Conservation (phyloP, 2,797 vertebrate species). For the Emys orbicularis region DNA sequence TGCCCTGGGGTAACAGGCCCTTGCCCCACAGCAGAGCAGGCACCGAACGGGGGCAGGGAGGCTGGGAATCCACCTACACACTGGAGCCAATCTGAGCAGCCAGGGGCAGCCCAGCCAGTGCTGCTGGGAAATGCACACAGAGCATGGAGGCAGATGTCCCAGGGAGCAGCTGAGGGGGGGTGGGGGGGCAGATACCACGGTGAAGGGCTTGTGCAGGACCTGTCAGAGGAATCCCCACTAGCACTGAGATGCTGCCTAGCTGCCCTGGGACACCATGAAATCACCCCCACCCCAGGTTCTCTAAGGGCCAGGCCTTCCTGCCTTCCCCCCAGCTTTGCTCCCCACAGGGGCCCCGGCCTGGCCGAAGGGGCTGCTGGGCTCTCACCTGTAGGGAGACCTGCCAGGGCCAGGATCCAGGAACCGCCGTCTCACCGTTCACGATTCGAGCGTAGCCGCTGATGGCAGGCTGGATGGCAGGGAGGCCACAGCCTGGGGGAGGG, state of each 20-base stretch:
- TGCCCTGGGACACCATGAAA: background rate
- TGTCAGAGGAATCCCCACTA: background rate
- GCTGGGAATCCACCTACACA: background rate
- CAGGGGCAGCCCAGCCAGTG: background rate
- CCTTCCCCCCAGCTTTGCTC: background rate
- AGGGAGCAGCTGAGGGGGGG: too few species aligned
- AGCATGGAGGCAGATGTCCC: rapidly evolving
- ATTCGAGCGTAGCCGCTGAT: constrained; percentile 85
- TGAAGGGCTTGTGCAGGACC: background rate
- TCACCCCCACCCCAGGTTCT: background rate
- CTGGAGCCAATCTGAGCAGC: background rate
- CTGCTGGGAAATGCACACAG: background rate
- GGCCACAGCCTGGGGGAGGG: constrained; percentile 84
- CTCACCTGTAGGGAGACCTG: constrained; percentile 92
- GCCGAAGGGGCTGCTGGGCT: background rate
- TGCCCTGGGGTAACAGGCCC: rapidly evolving
- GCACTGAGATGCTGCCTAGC: background rate
- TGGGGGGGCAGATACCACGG: background rate
- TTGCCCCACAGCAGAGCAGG: background rate
- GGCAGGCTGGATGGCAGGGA: constrained; percentile 85
- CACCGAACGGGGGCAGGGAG: too few species aligned
- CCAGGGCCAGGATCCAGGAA: constrained; percentile 93
- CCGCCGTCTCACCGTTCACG: constrained; percentile 88
- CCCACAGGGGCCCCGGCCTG: background rate
- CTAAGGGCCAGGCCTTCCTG: background rate